Evolutionary conservation across 2,888 invertebrate species (phyloP), one percentile per base, ranked within the genome.

Genomic region (Maniola hyperantus): DNA sequence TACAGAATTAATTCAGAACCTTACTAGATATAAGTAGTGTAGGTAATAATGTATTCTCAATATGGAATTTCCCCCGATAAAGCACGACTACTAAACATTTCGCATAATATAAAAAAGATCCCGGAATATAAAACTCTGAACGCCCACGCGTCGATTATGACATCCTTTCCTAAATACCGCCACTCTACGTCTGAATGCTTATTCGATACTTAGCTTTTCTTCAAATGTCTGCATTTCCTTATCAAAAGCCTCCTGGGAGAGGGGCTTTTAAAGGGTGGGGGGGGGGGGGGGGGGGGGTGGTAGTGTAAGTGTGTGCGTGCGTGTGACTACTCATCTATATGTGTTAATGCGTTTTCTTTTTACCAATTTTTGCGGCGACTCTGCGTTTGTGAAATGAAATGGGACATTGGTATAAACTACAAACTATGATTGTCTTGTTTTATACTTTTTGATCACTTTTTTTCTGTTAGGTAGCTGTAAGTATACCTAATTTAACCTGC

Each of bases 261-360:
- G 83, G 87, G 85, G 69, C 81, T 86, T 88, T 88, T 88, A 85
- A 85, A 87, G 87, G 83, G 82, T 82, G 74, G 71, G 73, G n/a
- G n/a, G n/a, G n/a, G n/a, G n/a, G n/a, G n/a, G 87, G 83, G 82
- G 81, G 74, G 71, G 73, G 73, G 78, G 77, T 75, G 78, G 71
- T 67, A 59, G 70, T 68, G 74, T 55, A 69, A 64, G 72, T 73
- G 76, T 77, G 75, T 83, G 83, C 81, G 88, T 82, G 82, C 87
- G 87, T 89, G 85, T 84, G 85, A 86, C 87, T 84, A 86, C 82
- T 90, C 89, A 89, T 89, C 87, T 91, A 91, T 91, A 91, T 91
- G 91, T 91, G 92, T 90, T 92, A 92, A 92, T 92, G 91, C 90
- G 91, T 91, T 92, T 92, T 92, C 91, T 92, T 92, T 92, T 92